These are phyloP conservation scores for Eupithecia inturbata DNA, from an alignment of 2,888 invertebrate species.

Conservation along the genomic window DNA sequence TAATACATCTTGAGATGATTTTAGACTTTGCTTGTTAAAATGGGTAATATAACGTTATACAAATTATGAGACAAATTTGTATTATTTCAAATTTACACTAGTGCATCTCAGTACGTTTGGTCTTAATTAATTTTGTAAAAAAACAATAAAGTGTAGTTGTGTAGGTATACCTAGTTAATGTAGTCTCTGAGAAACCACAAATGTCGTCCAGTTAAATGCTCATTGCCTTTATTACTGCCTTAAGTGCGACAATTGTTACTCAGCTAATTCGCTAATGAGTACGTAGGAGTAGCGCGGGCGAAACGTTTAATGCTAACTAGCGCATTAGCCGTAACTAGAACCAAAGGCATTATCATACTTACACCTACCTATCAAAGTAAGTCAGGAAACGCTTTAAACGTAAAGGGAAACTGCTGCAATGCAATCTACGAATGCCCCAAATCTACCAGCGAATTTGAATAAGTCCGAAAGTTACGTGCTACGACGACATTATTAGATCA, in stretches of 20 bases:
- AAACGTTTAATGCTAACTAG: conserved; percentile 70
- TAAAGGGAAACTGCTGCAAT: conserved; percentile 5
- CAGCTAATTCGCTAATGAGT: conserved; percentile 82
- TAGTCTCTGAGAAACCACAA: conserved; percentile 39
- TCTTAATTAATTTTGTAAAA: not conserved
- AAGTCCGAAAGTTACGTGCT: conserved; percentile 37
- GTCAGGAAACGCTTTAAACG: conserved; percentile 9
- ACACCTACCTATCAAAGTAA: conserved; percentile 6
- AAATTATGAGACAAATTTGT: not conserved
- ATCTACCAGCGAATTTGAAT: conserved; percentile 31
- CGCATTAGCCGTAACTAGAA: conserved; percentile 69
- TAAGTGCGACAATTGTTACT: conserved; percentile 77
- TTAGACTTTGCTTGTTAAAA: not conserved
- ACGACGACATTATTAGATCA: conserved; percentile 37
- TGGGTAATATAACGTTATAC: not conserved
- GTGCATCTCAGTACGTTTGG: not conserved
- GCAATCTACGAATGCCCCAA: conserved; percentile 20
- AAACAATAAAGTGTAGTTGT: not conserved
- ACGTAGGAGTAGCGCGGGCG: conserved; percentile 84
- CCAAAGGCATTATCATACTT: conserved; percentile 50
- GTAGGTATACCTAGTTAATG: conserved; percentile 8
- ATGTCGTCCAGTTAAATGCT: conserved; percentile 57
- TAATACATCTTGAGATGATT: not conserved
- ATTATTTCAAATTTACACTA: no score
- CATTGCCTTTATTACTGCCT: conserved; percentile 73